A percentile compares a stretch with the other conserved stretches of the same genome.
Evolutionary conservation across 1,140 invertebrate genomes (phyloP).

Genomic region (Drosophila jambulina): DNA sequence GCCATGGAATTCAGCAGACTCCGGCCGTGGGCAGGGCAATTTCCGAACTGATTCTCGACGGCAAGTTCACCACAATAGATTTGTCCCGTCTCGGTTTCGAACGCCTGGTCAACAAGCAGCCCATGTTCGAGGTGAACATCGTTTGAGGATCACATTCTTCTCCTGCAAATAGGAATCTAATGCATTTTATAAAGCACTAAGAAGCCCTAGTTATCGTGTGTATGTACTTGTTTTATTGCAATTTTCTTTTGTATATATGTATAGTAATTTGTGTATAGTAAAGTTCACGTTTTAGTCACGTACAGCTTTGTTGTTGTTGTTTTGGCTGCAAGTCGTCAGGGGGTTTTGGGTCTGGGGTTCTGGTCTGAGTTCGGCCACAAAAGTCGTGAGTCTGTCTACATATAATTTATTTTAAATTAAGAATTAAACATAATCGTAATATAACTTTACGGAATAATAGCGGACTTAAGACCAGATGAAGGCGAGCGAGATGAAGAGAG

Average conservation of each 20-base stretch:
- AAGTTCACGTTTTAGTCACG: constrained; percentile 59
- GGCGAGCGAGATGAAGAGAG: constrained; percentile 6
- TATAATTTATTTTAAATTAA: constrained; percentile 79
- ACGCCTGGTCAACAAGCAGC: constrained; percentile 90
- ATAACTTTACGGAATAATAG: constrained; percentile 55
- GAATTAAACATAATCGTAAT: constrained; percentile 75
- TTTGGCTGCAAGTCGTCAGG: constrained; percentile 25
- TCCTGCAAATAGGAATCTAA: too few relatives aligned
- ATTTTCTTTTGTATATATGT: constrained; percentile 55
- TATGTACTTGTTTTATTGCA: constrained; percentile 70
- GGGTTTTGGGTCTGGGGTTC: constrained; percentile 10
- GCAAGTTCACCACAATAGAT: constrained; percentile 91
- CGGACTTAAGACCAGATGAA: constrained; percentile 40
- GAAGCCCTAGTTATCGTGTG: constrained; percentile 4
- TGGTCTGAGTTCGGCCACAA: constrained; percentile 24
- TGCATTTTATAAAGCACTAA: constrained; percentile 1
- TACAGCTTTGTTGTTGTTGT: constrained; percentile 18
- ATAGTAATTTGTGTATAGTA: constrained; percentile 55
- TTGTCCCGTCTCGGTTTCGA: constrained; percentile 92
- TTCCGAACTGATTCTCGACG: constrained; percentile 92
- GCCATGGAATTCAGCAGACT: constrained; percentile 95
- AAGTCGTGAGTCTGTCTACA: constrained; percentile 62
- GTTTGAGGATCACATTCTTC: constrained; percentile 85
- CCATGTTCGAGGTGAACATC: constrained; percentile 89
- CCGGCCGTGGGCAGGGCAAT: constrained; percentile 95